phyloP scores from a whole-genome alignment of 37 sponge, comb jelly and placozoan genomes.

The Halisarca cf. caerulea region DNA sequence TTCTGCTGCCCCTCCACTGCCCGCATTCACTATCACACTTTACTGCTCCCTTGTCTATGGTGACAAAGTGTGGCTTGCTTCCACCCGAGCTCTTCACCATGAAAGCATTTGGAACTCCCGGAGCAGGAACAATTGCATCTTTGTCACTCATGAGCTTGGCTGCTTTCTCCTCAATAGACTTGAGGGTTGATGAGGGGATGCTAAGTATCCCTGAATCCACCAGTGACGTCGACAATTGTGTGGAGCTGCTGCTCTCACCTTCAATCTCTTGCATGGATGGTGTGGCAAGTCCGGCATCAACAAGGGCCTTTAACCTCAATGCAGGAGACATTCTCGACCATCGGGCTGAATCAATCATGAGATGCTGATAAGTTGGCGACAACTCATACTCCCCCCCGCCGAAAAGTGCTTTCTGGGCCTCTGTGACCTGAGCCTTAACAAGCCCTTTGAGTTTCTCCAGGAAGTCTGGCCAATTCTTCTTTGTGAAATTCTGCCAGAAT shows the following conservation, averaged over 20 bases:
- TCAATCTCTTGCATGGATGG: too few species aligned
- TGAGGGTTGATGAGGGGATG: background rate
- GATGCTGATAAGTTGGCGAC: background rate
- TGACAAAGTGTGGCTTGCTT: background rate
- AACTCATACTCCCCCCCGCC: background rate
- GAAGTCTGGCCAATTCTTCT: slow-evolving; percentile 4
- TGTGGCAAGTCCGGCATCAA: background rate
- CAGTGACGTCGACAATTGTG: background rate
- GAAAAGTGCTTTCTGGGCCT: background rate
- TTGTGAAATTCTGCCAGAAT: slow-evolving; percentile 10
- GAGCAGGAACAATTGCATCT: background rate
- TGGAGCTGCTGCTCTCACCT: too few species aligned
- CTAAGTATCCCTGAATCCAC: background rate
- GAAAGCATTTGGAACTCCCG: background rate
- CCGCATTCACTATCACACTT: background rate
- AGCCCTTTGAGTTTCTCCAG: background rate
- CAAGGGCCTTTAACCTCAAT: background rate
- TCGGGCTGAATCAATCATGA: background rate
- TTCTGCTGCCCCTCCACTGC: background rate
- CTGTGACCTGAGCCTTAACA: background rate
- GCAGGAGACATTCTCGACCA: background rate
- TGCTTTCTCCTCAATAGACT: background rate
- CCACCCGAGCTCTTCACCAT: background rate
- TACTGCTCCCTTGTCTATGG: background rate
- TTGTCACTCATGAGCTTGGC: background rate